Evolutionary conservation across 1,140 invertebrate species (phyloP), one percentile per base, ranked within the genome.

Genomic region (Drosophila melanica): DNA sequence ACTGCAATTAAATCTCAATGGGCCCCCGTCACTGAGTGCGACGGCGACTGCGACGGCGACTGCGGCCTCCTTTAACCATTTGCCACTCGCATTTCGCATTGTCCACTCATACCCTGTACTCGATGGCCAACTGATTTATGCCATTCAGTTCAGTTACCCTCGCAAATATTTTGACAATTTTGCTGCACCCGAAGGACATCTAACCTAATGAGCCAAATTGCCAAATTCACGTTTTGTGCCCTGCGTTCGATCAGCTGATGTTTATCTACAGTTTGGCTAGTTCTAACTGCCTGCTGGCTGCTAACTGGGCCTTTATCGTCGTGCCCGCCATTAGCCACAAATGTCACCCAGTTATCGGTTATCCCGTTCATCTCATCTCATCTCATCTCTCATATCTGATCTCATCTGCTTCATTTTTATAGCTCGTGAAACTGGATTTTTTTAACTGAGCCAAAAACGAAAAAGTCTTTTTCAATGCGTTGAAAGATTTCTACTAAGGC

Each of bases 1-100:
- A 77, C 66, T 87, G 89, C 90, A 90, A 90, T 90, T 90, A 91
- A 91, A 90, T 91, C 81, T 87, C 85, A 91, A 90, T 90, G 81
- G 80, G 54, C 37, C 10, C 4, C 39, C 14, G 8, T 7, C 12
- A 16, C 77, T 62, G 57, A 53, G 47, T 66, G 80, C 80, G 76
- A 76, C 80, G 76, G 80, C 76, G n/a, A n/a, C n/a, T n/a, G n/a
- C n/a, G n/a, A n/a, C n/a, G n/a, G n/a, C n/a, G n/a, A n/a, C n/a
- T n/a, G 80, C 80, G 76, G 80, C 76, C 55, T 77, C 68, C 76
- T 84, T 84, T 85, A 79, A 79, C 63, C 77, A 71, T 86, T 81
- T 77, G 84, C 60, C 74, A 62, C 45, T 55, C 50, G 60, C 77
- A 64, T 27, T 20, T 20, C 20, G 30, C 67, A 48, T 60, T 75